Percentiles rank a stretch among this genome's conserved stretches.
These are phyloP conservation scores for Charina bottae DNA, from an alignment of 2,113 vertebrate species.

Conservation along the genomic window DNA sequence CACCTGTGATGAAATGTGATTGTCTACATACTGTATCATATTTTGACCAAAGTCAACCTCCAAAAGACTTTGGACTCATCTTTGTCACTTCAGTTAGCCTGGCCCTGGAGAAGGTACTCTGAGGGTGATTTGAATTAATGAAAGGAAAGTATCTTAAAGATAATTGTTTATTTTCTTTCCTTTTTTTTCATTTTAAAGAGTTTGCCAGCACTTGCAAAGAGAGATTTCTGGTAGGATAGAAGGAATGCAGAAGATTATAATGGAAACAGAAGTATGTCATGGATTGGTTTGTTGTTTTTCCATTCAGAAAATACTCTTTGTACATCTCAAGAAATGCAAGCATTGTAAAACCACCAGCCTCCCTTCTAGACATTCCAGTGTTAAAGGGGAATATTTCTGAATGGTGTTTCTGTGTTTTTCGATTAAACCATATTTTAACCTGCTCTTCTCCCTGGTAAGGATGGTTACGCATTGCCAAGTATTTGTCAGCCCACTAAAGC, in stretches of 20 bases:
- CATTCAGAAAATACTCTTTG: neutral
- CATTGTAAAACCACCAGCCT: neutral
- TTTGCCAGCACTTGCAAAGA: constrained; percentile 21
- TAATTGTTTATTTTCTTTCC: neutral
- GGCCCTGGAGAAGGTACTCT: no score
- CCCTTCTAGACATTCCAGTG: neutral
- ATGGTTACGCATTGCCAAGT: neutral
- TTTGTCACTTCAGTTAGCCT: no score
- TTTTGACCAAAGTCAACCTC: no score
- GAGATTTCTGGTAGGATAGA: neutral
- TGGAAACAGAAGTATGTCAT: neutral
- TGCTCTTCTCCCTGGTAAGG: fast-evolving
- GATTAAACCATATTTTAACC: constrained; percentile 31
- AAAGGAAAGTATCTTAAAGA: neutral
- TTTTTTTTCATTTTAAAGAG: neutral
- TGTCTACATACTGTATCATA: no score
- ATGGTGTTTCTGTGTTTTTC: constrained; percentile 8
- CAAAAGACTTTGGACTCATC: no score
- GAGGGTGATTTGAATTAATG: no score
- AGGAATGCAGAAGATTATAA: neutral
- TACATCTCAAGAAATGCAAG: neutral
- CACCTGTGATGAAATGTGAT: no score
- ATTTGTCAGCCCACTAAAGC: constrained; percentile 40
- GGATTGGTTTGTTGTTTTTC: neutral
- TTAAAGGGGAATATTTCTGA: neutral